Evolutionary conservation across 2,797 vertebrate genomes (phyloP).

Genomic region (Silurus aristotelis): DNA sequence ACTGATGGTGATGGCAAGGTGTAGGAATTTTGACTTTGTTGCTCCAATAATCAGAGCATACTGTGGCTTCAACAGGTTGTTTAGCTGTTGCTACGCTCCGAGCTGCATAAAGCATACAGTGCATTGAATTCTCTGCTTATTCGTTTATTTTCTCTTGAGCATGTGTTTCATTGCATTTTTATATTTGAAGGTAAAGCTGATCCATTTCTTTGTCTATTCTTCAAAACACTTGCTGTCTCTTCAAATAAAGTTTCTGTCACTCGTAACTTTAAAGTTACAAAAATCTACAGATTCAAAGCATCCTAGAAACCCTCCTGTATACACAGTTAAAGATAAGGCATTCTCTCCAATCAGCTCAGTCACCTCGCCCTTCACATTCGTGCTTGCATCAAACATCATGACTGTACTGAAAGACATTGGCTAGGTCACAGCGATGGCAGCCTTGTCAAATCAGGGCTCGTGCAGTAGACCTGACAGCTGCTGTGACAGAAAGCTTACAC

Average conservation of each 20-base stretch:
- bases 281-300: constrained; percentile 7
- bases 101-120: not conserved
- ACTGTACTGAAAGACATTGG: not conserved
- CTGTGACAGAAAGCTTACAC: constrained; percentile 71
- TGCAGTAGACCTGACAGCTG: constrained; percentile 54
- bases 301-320: not conserved
- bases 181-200: constrained; percentile 19
- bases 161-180: constrained; percentile 5
- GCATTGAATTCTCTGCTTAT: not conserved
- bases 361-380: constrained; percentile 10
- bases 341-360: constrained; percentile 2
- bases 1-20: not conserved
- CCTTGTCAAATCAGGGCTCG: constrained; percentile 40
- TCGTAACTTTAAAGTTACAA: constrained; percentile 4
- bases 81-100: not conserved
- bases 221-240: constrained; percentile 1
- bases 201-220: constrained; percentile 7
- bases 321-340: not conserved
- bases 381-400: constrained; percentile 10
- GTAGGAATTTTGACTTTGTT: not conserved
- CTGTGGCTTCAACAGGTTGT: not conserved
- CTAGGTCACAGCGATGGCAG: not conserved
- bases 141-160: not conserved
- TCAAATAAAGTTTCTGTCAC: constrained; percentile 9
- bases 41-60: not conserved